phyloP scores from a whole-genome alignment of 1,140 invertebrate species.

The Grapholita molesta region DNA sequence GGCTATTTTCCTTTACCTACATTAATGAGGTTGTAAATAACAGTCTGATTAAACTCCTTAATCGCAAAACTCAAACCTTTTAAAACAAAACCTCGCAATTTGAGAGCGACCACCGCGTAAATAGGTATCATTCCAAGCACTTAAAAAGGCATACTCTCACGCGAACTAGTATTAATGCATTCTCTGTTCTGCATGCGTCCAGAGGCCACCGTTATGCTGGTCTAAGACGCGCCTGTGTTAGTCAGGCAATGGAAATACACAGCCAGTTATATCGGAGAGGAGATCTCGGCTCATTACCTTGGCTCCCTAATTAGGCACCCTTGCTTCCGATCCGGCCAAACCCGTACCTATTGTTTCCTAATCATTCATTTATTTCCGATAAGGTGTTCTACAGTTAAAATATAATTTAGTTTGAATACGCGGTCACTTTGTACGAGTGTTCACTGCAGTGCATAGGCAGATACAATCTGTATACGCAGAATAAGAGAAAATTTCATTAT shows the following conservation, averaged over 20 bases:
- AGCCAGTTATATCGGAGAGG: conserved; percentile 64
- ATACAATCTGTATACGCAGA: too few relatives aligned
- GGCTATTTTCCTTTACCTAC: conserved; percentile 55
- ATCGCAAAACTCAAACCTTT: conserved; percentile 77
- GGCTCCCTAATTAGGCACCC: conserved; percentile 70
- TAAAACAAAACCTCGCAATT: conserved; percentile 76
- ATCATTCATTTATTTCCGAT: conserved; percentile 71
- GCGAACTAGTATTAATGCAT: background rate
- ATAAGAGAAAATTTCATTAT: too few relatives aligned
- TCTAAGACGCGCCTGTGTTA: background rate
- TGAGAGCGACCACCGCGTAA: conserved; percentile 73
- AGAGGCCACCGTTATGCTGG: background rate
- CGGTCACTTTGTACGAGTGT: too few relatives aligned
- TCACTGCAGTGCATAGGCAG: too few relatives aligned
- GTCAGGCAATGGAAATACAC: background rate
- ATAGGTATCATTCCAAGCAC: conserved; percentile 51
- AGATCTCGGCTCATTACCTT: conserved; percentile 76
- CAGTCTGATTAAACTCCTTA: conserved; percentile 77
- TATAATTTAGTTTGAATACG: background rate
- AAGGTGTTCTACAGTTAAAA: conserved; percentile 26
- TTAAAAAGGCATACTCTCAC: background rate
- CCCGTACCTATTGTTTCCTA: conserved; percentile 67
- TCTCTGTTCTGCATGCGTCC: background rate
- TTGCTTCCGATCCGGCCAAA: conserved; percentile 44
- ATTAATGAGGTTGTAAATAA: conserved; percentile 77